Conservation (phyloP, 2,888 invertebrate genomes). For the Melangyna quadrimaculata region DNA sequence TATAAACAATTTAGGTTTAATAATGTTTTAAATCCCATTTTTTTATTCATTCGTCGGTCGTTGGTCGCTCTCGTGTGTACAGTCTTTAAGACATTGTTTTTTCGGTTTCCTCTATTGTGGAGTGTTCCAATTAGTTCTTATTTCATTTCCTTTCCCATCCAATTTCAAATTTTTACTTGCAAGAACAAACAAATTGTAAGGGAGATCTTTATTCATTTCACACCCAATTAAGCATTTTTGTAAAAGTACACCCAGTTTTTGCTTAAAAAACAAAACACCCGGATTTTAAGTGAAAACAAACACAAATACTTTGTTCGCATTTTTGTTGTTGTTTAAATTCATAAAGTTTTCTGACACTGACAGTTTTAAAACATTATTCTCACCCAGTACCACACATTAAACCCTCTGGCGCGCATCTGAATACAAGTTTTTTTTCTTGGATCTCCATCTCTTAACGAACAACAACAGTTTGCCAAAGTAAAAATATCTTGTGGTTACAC, state of each 20-base stretch:
- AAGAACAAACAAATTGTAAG: not conserved
- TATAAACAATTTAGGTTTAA: too few relatives aligned
- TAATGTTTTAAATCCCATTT: too few relatives aligned
- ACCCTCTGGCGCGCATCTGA: conserved; percentile 15
- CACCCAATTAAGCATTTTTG: not conserved
- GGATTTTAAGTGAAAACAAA: not conserved
- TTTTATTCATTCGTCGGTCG: too few relatives aligned
- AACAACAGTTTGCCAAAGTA: conserved; percentile 15
- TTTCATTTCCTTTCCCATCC: not conserved
- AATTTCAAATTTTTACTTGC: not conserved
- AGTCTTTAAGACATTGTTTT: too few relatives aligned
- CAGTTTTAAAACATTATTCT: conserved; percentile 22
- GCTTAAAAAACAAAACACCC: not conserved
- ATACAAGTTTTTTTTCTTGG: not conserved
- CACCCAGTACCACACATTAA: conserved; percentile 24
- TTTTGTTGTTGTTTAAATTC: not conserved
- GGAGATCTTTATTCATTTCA: not conserved
- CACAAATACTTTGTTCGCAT: not conserved
- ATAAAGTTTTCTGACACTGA: conserved; percentile 29
- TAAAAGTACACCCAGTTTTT: not conserved
- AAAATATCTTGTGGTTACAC: conserved; percentile 29
- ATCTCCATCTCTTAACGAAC: not conserved
- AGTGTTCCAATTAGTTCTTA: not conserved
- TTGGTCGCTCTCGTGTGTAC: too few relatives aligned
- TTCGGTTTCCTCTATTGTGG: too few relatives aligned